Base-by-base conservation (phyloP, 2,113 vertebrate genomes). In the Uropsilus gracilis region DNA sequence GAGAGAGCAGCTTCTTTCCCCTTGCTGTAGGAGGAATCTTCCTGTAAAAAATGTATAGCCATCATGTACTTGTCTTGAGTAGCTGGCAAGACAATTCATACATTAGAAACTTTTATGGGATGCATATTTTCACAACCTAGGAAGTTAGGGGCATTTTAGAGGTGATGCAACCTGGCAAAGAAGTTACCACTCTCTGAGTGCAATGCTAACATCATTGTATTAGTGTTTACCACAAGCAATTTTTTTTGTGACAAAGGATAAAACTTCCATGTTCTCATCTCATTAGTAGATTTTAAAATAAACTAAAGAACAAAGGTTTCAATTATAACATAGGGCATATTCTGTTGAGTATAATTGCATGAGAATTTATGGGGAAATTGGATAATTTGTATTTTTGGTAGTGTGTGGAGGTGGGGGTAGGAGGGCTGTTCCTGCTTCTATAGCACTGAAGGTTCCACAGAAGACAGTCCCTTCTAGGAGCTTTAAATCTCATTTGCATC, bases 281-380 rank as follows among this genome's bases (percentile, higher is more conserved):
- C 46, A n/a, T 50, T 46, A 69, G 42, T 11, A 66, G 34, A 57
- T 32, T 77, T 88, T 69, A 42, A 95, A 94, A 91, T 12, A 30
- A 64, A 44, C 18, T 39, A 11, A 44, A 71, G 53, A 89, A 69
- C 20, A 71, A 68, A 81, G 18, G 46, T 24, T 37, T 86, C 8
- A 39, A 22, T 95, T 80, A n/a, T 80, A 77, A 53, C 30, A 20
- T 26, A 24, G 2, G 28, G 10, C 37, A 12, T 50, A 24, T 78
- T 86, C 90, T 34, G 16, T 5, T 39, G 1, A 18, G 39, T n/a
- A 78, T 68, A 90, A 59, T 0, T 32, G 30, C 81, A 6, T 53
- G 17, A 42, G 34, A 57, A 2, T 24, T 55, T 73, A 44, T 7
- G 53, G 64, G 44, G 28, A 26, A 69, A 9, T 17, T 68, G 32